Conservation (phyloP, 2,113 vertebrate genomes). For the Nycticorax nycticorax region DNA sequence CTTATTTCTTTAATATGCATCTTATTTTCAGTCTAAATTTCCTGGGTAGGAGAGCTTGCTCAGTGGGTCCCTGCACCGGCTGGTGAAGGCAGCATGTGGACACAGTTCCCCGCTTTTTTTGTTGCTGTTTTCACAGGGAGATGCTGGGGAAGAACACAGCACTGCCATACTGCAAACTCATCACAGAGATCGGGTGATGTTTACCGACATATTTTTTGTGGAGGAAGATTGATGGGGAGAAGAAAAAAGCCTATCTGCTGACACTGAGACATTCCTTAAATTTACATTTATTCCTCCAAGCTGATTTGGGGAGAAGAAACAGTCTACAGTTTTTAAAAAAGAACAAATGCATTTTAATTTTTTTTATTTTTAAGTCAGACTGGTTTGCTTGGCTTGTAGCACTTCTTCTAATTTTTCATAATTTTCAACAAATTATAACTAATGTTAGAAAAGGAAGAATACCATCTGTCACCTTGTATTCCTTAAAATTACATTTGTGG, state of each 20-base stretch:
- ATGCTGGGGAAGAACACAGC: neutral
- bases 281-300: neutral
- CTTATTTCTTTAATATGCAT: neutral
- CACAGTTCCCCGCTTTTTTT: neutral
- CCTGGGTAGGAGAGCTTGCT: neutral
- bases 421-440: neutral
- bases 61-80: rapidly evolving
- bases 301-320: neutral
- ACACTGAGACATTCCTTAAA: neutral
- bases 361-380: neutral
- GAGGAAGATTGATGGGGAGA: neutral
- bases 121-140: neutral
- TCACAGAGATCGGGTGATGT: neutral
- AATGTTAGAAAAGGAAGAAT: neutral
- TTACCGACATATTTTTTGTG: neutral
- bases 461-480: neutral
- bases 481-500: neutral
- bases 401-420: neutral
- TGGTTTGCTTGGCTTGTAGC: neutral
- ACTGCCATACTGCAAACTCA: neutral
- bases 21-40: neutral
- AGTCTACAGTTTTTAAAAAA: neutral
- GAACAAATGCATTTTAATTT: neutral
- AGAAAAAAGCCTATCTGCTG: neutral
- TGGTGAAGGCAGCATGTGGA: neutral